Evolutionary conservation across 2,113 vertebrate genomes (phyloP), one percentile per base, ranked within the genome.

Genomic region (Eulacestoma nigropectus): DNA sequence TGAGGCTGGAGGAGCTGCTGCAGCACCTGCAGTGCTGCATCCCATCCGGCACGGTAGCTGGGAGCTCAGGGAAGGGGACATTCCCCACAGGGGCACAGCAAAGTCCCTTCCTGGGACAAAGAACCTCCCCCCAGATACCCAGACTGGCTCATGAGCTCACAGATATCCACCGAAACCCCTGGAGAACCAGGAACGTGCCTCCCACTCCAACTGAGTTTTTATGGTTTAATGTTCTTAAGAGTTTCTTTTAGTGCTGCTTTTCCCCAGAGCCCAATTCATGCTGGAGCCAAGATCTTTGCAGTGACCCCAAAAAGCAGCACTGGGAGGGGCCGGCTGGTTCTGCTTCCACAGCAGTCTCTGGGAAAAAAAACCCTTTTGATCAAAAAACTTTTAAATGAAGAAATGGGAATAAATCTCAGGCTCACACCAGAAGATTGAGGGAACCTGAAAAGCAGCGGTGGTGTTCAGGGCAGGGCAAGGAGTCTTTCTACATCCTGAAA

Each of bases 261-360:
- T 95, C 93, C 91, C 91, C 80, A 91, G 86, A 93, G 94, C 33
- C 77, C 0, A 0, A 87, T 95, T 91, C 87, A 60, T 14, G 46
- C 65, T 3, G 6, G 62, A 93, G 91, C 72, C 90, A 83, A 53
- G 88, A 64, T 80, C 90, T 86, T 69, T 84, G 79, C 68, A 37
- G 50, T 90, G 94, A 95, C 68, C 92, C 90, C 88, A 65, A n/a
- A 83, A 87, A 65, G 65, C 67, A 67, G 79, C 84, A 41, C 64
- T 90, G 86, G 78, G 85, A 93, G 91, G 74, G 82, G 75, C 29
- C 0, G 4, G 5, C 44, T 86, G 86, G 83, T 80, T 84, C 8
- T 0, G 46, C 74, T 89, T 89, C 73, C 69, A 81, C 68, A 75
- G 69, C 60, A 17, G 23, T 6, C 42, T 49, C 78, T 50, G 39